phyloP scores from a whole-genome alignment of 2,797 vertebrate genomes.

The Rachycentron canadum region DNA sequence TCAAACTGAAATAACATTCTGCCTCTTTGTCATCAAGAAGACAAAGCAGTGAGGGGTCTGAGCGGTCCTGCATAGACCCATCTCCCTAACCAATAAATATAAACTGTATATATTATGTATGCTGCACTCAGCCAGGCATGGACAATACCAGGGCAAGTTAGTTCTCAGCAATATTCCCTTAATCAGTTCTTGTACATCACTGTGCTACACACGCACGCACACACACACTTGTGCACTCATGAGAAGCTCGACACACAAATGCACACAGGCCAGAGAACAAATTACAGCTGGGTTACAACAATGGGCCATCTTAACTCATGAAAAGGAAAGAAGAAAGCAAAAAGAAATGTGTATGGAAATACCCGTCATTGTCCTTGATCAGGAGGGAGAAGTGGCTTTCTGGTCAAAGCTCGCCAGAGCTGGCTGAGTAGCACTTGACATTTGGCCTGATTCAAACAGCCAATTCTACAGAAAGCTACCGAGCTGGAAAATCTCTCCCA shows the following conservation, averaged over 20 bases:
- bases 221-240: slow-evolving; percentile 63
- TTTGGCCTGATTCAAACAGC: slow-evolving; percentile 86
- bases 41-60: slow-evolving; percentile 67
- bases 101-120: slow-evolving; percentile 86
- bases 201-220: slow-evolving; percentile 66
- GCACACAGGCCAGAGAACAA: slow-evolving; percentile 78
- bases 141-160: slow-evolving; percentile 77
- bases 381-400: slow-evolving; percentile 75
- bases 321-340: slow-evolving; percentile 57
- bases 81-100: slow-evolving; percentile 85
- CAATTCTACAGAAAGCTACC: slow-evolving; percentile 78
- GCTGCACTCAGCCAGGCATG: slow-evolving; percentile 80
- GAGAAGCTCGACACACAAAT: slow-evolving; percentile 81
- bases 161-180: slow-evolving; percentile 80
- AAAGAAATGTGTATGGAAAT: slow-evolving; percentile 77
- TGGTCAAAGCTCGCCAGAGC: slow-evolving; percentile 75
- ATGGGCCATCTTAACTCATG: slow-evolving; percentile 70
- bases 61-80: slow-evolving; percentile 60
- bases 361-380: slow-evolving; percentile 78
- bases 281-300: slow-evolving; percentile 81
- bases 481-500: slow-evolving; percentile 77
- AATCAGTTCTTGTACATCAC: slow-evolving; percentile 81
- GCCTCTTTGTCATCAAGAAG: slow-evolving; percentile 74
- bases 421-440: slow-evolving; percentile 85
- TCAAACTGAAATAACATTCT: slow-evolving; percentile 78